Evolutionary conservation across 2,888 invertebrate genomes (phyloP), one percentile per base, ranked within the genome.

Genomic region (Leistus spinibarbis): DNA sequence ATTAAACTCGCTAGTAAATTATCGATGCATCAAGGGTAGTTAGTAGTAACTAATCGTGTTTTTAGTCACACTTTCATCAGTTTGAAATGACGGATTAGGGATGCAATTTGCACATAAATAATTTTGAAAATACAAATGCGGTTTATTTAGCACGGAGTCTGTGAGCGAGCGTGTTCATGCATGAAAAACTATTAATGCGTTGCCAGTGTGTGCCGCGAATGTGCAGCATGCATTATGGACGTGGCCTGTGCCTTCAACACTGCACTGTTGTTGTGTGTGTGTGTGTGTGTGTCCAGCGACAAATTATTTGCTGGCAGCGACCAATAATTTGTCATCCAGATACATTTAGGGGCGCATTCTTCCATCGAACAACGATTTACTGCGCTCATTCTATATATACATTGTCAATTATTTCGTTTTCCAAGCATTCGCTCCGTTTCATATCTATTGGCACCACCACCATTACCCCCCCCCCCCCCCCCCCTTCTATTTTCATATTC

Each of bases 31-130:
- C 22, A 64, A 23, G n/a, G n/a, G n/a, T n/a, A n/a, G n/a, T n/a
- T n/a, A n/a, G n/a, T n/a, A n/a, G 22, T 23, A 24, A n/a, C 23
- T 22, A 64, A 22, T 64, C 27, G 23, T 23, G 23, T 22, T 64
- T 64, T 64, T 23, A 64, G 64, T 64, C 64, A 64, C 64, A 64
- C 64, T 64, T 64, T 64, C 40, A 23, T n/a, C 27, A 10, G 64
- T 22, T 63, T 22, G 24, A 23, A 64, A 64, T 64, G 64, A 64
- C 64, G 64, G 22, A 64, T 64, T 17, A 64, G 64, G 24, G 23
- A 23, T 23, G 16, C 24, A 13, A 64, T 64, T 64, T 64, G 16
- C 64, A 23, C 64, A 64, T 64, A 64, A 64, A 64, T 64, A 64
- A 64, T 64, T 24, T 20, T 20, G 17, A 17, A 20, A n/a, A n/a